Conservation (phyloP, 2,888 invertebrate genomes). For the Tipula lateralis region DNA sequence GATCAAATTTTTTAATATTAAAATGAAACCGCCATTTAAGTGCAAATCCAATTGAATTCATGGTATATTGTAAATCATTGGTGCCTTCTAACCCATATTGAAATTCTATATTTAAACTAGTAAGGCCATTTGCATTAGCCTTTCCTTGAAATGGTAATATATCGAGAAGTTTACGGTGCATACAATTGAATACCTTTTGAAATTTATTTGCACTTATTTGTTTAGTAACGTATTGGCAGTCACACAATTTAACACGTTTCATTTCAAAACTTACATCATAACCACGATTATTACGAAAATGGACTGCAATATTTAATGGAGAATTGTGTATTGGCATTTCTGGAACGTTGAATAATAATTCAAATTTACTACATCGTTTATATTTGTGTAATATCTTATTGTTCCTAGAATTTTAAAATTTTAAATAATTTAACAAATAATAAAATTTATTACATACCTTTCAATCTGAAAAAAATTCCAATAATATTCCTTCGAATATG, state of each 20-base stretch:
- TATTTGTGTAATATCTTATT: not conserved
- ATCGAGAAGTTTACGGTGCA: conserved; percentile 32
- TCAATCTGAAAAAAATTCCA: conserved; percentile 32
- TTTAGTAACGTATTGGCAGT: conserved; percentile 30
- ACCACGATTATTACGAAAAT: conserved; percentile 28
- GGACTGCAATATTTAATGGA: conserved; percentile 32
- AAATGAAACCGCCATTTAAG: not conserved
- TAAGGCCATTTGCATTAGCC: not conserved
- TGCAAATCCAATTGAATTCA: not conserved
- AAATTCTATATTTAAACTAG: not conserved
- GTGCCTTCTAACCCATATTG: conserved; percentile 32
- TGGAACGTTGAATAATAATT: conserved; percentile 26
- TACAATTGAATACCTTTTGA: conserved; percentile 31
- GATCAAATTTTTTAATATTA: conserved; percentile 33
- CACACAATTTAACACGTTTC: conserved; percentile 32
- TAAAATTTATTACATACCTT: conserved; percentile 26
- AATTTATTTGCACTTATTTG: conserved; percentile 32
- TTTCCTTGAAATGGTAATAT: conserved; percentile 29
- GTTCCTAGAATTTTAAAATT: not conserved
- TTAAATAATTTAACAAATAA: not conserved
- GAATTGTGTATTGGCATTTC: conserved; percentile 33
- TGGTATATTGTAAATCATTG: conserved; percentile 14
- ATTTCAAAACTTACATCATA: conserved; percentile 29
- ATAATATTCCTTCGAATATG: conserved; percentile 34
- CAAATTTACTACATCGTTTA: not conserved